Evolutionary conservation across 2,888 invertebrate species (phyloP).

Genomic region (Linnaemya tessellans): DNA sequence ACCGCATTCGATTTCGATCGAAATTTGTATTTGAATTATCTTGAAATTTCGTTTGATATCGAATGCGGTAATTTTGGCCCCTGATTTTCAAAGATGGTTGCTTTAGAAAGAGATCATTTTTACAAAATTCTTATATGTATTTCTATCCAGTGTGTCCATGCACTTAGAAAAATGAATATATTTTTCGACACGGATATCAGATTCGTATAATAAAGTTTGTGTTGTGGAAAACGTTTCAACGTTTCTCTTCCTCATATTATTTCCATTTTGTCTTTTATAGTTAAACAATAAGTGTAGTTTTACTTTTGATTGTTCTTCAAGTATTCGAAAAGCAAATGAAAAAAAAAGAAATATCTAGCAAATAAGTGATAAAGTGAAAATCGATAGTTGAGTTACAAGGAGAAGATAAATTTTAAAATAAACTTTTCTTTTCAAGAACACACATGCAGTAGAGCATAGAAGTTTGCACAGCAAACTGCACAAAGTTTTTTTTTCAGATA

Average conservation of each 20-base stretch:
- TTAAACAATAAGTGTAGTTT: conserved; percentile 38
- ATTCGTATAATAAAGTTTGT: conserved; percentile 20
- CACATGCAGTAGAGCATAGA: not conserved
- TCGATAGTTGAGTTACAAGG: conserved; percentile 25
- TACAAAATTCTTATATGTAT: not conserved
- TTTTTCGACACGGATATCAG: not conserved
- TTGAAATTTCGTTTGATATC: too few relatives aligned
- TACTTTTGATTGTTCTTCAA: conserved; percentile 38
- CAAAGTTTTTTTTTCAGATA: too few relatives aligned
- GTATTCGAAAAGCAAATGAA: conserved; percentile 17
- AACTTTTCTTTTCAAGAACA: conserved; percentile 20
- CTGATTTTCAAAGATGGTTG: too few relatives aligned
- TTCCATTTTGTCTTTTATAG: not conserved
- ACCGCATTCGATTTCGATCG: too few relatives aligned
- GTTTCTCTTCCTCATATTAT: not conserved
- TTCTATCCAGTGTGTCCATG: not conserved
- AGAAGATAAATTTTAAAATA: conserved; percentile 32
- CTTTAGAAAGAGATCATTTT: too few relatives aligned
- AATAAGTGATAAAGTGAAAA: conserved; percentile 33
- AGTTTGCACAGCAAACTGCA: too few relatives aligned
- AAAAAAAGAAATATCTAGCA: not conserved
- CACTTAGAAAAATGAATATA: not conserved
- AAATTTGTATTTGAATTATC: too few relatives aligned
- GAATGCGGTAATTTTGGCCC: too few relatives aligned
- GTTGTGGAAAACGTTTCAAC: conserved; percentile 9